Evolutionary conservation across 2,797 vertebrate species (phyloP).

Genomic region (Rhynchonycteris naso): DNA sequence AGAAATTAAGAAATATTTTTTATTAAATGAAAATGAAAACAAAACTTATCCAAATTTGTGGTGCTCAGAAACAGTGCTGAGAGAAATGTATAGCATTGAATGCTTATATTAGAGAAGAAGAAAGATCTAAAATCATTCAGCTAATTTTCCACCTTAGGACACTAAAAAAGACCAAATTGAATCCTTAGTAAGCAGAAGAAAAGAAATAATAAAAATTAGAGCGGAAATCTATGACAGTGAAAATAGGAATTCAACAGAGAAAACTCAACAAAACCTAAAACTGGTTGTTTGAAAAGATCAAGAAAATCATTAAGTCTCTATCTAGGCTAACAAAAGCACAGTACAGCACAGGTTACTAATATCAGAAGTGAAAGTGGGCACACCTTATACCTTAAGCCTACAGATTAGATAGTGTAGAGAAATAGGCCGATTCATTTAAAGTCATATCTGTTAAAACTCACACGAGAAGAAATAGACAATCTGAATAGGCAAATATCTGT

Average conservation of each 20-base stretch:
- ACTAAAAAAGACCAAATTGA: background rate
- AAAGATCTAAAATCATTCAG: background rate
- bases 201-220: background rate
- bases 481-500: background rate
- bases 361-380: background rate
- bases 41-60: background rate
- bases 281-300: background rate
- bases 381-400: background rate
- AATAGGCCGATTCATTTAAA: background rate
- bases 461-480: background rate
- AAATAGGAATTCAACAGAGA: background rate
- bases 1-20: slow-evolving; percentile 2
- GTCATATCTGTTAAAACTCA: background rate
- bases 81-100: background rate
- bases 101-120: background rate
- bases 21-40: background rate
- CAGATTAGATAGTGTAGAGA: background rate
- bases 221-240: background rate
- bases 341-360: background rate
- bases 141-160: background rate
- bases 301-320: background rate
- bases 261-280: background rate
- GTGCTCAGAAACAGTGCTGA: background rate
- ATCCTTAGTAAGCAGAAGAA: background rate
- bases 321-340: background rate